Conservation (phyloP, 2,888 invertebrate species). For the Tridacna gigas region DNA sequence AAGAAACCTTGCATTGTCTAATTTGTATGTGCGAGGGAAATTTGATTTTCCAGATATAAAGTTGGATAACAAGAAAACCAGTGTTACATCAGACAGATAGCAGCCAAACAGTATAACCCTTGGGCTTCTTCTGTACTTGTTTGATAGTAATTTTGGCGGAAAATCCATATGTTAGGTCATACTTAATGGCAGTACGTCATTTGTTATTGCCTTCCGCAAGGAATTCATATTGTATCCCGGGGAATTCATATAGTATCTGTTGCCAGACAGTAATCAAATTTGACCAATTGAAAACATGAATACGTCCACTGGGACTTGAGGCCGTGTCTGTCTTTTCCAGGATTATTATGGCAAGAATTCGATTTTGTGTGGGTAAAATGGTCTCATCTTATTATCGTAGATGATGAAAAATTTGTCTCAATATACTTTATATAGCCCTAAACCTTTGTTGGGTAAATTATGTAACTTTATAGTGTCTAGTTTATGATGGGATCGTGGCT, state of each 20-base stretch:
- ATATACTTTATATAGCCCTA: background rate
- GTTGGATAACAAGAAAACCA: too few relatives aligned
- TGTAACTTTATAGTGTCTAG: background rate
- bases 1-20: background rate
- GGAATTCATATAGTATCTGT: conserved; percentile 23
- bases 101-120: background rate
- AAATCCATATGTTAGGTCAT: conserved; percentile 30
- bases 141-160: conserved; percentile 22
- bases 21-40: too few relatives aligned
- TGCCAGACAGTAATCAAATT: conserved; percentile 30
- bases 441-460: background rate
- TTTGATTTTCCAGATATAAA: too few relatives aligned
- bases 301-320: background rate
- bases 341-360: conserved; percentile 23
- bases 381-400: conserved; percentile 1
- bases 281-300: conserved; percentile 31
- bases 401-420: background rate
- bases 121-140: conserved; percentile 16
- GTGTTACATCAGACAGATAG: background rate
- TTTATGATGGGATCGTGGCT: background rate
- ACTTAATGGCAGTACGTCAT: conserved; percentile 28
- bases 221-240: conserved; percentile 22
- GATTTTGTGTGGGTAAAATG: conserved; percentile 1
- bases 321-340: conserved; percentile 16
- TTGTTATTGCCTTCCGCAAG: conserved; percentile 24